A percentile compares a stretch with the other conserved stretches of the same genome.
These are phyloP conservation scores for Scaptomyza pallida DNA, from an alignment of 1,140 invertebrate species.

Conservation along the genomic window DNA sequence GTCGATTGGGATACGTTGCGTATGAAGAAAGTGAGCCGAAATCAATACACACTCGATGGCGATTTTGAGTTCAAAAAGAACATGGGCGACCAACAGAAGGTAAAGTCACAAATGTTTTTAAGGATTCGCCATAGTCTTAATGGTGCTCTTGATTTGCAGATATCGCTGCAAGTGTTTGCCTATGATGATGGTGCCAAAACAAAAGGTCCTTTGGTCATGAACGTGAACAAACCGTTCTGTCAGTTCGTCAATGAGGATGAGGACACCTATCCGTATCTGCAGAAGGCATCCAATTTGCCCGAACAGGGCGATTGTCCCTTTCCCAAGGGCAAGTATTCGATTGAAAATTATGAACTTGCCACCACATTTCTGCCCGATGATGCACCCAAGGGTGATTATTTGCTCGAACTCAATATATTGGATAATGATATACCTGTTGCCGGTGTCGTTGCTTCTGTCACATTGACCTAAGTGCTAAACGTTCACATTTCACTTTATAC, in stretches of 20 bases:
- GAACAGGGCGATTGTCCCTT: constrained; percentile 58
- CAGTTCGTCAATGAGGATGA: constrained; percentile 65
- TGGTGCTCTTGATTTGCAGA: constrained; percentile 23
- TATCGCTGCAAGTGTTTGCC: constrained; percentile 49
- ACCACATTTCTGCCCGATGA: constrained; percentile 65
- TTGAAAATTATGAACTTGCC: constrained; percentile 66
- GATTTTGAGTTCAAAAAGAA: constrained; percentile 63
- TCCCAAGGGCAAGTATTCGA: constrained; percentile 60
- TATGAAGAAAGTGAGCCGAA: constrained; percentile 66
- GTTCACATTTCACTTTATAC: too few relatives aligned
- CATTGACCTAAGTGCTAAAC: constrained; percentile 41
- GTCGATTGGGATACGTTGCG: constrained; percentile 62
- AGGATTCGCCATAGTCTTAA: too few relatives aligned
- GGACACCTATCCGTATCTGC: constrained; percentile 63
- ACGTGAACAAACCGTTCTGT: constrained; percentile 66
- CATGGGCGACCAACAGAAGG: constrained; percentile 62
- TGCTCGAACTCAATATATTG: constrained; percentile 40
- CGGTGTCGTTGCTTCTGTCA: constrained; percentile 50
- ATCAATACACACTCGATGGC: constrained; percentile 53
- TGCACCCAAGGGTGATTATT: constrained; percentile 63
- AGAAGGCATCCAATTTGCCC: constrained; percentile 56
- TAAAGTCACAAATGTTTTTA: constrained; percentile 1
- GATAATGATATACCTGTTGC: constrained; percentile 52
- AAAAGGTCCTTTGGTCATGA: constrained; percentile 60
- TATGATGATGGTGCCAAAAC: constrained; percentile 43